These are phyloP conservation scores for Mormyrus lacerda DNA, from an alignment of 2,113 vertebrate genomes.

Conservation along the genomic window DNA sequence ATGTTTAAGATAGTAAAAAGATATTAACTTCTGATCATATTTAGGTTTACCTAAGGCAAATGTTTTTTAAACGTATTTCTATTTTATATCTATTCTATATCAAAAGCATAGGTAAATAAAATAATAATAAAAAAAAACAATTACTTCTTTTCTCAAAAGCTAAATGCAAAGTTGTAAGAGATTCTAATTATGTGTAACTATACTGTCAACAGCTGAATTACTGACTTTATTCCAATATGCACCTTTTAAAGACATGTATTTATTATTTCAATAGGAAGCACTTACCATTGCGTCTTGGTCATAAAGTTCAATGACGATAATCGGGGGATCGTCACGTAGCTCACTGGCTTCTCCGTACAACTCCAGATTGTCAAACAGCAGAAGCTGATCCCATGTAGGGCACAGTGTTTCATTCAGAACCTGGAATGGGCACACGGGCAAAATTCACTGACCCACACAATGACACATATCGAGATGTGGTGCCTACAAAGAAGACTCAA, in stretches of 20 bases:
- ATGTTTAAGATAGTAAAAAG: background rate
- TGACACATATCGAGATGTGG: background rate
- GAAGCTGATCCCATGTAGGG: conserved; percentile 91
- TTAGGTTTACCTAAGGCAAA: background rate
- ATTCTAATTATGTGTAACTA: background rate
- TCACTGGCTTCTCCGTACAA: conserved; percentile 85
- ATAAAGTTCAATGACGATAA: conserved; percentile 89
- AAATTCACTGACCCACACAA: background rate
- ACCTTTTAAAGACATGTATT: background rate
- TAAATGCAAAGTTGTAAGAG: background rate
- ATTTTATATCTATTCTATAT: background rate
- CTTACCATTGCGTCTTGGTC: conserved; percentile 93
- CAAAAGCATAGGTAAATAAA: background rate
- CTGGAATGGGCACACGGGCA: conserved; percentile 44
- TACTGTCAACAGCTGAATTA: background rate
- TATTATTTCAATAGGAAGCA: background rate
- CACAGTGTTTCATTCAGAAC: conserved; percentile 93
- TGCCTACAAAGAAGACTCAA: background rate
- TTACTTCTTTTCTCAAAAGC: background rate
- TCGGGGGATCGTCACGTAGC: conserved; percentile 86
- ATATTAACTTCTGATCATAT: background rate
- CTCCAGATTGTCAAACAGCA: conserved; percentile 89
- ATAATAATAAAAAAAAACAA: background rate
- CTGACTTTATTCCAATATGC: background rate
- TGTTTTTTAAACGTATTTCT: background rate